These are phyloP conservation scores for Corvus cornix DNA, from an alignment of 2,113 vertebrate species.

Conservation along the genomic window DNA sequence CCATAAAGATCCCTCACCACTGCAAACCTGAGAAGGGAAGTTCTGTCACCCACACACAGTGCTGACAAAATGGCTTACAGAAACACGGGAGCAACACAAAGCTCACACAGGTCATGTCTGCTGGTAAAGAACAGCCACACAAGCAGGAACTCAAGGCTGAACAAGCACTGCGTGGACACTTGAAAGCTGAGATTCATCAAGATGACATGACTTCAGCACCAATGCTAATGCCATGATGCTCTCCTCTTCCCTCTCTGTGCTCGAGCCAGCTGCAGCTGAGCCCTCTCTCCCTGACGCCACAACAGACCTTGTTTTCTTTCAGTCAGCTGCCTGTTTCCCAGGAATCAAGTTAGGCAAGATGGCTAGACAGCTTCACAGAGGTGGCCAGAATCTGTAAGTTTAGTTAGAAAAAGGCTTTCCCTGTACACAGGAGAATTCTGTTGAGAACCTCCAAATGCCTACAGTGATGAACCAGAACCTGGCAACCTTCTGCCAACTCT, in stretches of 20 bases:
- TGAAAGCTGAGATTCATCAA: not conserved
- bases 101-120: not conserved
- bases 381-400: not conserved
- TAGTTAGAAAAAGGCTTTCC: not conserved
- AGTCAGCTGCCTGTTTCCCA: not conserved
- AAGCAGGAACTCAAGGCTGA: not conserved
- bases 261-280: not conserved
- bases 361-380: not conserved
- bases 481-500: not conserved
- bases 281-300: not conserved
- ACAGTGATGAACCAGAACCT: rapidly evolving
- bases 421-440: not conserved
- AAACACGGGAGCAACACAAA: not conserved
- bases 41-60: not conserved
- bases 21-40: not conserved
- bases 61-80: not conserved
- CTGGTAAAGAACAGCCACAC: not conserved
- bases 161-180: not conserved
- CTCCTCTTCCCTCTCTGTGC: not conserved
- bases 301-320: not conserved
- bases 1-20: not conserved
- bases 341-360: not conserved
- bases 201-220: not conserved
- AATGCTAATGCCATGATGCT: not conserved
- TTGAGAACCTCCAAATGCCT: not conserved